A percentile compares a stretch with the other conserved stretches of the same genome.
Evolutionary conservation across 2,797 vertebrate species (phyloP).

Genomic region (Catostomus latipinnis): DNA sequence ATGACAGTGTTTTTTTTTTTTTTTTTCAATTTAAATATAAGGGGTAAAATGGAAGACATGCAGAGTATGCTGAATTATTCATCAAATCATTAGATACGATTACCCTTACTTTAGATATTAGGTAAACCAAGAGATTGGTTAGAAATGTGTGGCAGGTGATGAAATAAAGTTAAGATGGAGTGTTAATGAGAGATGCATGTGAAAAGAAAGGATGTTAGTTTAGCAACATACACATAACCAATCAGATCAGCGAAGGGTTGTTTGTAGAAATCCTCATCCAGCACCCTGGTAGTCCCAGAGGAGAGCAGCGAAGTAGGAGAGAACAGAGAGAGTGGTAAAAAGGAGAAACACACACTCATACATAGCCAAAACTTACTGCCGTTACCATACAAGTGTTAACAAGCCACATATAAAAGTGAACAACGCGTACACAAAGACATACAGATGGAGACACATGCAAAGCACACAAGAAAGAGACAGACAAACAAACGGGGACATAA

Average conservation of each 20-base stretch:
- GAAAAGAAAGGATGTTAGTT: slow-evolving; percentile 82
- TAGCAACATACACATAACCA: slow-evolving; percentile 99
- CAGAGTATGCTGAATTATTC: neutral
- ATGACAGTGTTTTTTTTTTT: neutral
- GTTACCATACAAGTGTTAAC: slow-evolving; percentile 46
- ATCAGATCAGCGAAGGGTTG: slow-evolving; percentile 99
- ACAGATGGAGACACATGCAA: neutral
- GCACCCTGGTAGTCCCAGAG: slow-evolving; percentile 93
- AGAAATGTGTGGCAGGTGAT: neutral
- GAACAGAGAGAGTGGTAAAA: slow-evolving; percentile 84
- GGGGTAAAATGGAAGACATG: neutral
- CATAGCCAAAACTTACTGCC: slow-evolving; percentile 39
- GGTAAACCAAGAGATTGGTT: slow-evolving; percentile 16
- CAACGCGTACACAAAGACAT: neutral
- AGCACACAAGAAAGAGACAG: neutral
- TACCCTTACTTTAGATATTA: neutral
- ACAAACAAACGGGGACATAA: neutral
- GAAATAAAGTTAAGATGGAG: slow-evolving; percentile 16
- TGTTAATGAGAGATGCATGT: slow-evolving; percentile 59
- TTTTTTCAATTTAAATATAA: neutral
- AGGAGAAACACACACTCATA: slow-evolving; percentile 75
- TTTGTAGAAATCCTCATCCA: slow-evolving; percentile 99
- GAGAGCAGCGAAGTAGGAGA: slow-evolving; percentile 89
- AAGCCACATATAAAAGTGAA: slow-evolving; percentile 8
- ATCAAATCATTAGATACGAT: neutral